Evolutionary conservation across 2,113 vertebrate genomes (phyloP).

Genomic region (Podocnemis expansa): DNA sequence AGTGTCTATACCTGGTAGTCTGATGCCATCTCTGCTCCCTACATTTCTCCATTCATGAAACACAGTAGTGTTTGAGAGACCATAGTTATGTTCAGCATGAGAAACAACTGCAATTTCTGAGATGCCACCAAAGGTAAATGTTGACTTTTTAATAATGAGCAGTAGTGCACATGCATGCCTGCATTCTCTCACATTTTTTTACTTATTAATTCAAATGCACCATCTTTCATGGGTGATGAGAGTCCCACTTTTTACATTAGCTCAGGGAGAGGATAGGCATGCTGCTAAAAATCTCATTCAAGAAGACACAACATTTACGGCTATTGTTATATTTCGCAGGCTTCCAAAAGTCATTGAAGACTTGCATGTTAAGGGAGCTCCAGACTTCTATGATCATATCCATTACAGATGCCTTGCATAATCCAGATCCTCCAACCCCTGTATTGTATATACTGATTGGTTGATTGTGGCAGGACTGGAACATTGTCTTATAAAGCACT

Average conservation of each 20-base stretch:
- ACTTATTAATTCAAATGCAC: neutral
- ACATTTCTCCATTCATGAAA: neutral
- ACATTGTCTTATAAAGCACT: neutral
- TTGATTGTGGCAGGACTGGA: neutral
- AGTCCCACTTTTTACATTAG: rapidly evolving
- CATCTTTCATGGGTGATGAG: neutral
- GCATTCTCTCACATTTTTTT: neutral
- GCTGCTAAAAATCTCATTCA: rapidly evolving
- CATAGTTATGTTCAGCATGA: neutral
- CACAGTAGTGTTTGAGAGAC: neutral
- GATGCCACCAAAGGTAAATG: neutral
- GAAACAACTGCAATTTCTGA: neutral
- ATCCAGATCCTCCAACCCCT: neutral
- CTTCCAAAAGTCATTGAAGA: rapidly evolving
- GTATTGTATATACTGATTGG: neutral
- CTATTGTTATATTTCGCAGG: neutral
- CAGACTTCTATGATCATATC: neutral
- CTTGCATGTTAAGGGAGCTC: rapidly evolving
- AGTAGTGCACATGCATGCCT: neutral
- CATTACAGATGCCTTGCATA: rapidly evolving
- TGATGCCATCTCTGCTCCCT: neutral
- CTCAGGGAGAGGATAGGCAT: neutral
- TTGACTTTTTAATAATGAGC: neutral
- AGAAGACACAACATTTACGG: neutral
- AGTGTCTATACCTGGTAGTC: neutral